Conservation (phyloP, 2,113 vertebrate genomes). For the Boulengeromyrus knoepffleri region DNA sequence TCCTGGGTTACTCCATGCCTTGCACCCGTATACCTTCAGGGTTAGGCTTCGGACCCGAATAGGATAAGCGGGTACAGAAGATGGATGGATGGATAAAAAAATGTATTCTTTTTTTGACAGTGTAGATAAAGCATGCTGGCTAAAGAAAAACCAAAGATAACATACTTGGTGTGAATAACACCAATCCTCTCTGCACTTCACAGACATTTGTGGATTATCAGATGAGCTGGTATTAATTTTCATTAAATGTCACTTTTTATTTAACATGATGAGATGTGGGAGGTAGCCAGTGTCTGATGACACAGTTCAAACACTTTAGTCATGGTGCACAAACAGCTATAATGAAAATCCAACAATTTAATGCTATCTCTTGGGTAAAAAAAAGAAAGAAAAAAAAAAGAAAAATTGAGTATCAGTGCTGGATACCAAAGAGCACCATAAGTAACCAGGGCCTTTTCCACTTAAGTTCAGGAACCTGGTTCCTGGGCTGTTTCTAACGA, state of each 20-base stretch:
- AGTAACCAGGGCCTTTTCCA: background rate
- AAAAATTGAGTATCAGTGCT: background rate
- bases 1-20: too few relatives aligned
- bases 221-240: background rate
- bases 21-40: too few relatives aligned
- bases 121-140: background rate
- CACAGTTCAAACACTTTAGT: background rate
- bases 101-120: background rate
- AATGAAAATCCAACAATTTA: background rate
- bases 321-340: background rate
- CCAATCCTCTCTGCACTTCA: background rate
- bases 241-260: background rate
- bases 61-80: too few relatives aligned
- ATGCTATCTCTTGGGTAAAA: background rate
- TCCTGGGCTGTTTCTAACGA: background rate
- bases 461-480: background rate
- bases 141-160: background rate
- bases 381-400: background rate
- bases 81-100: too few relatives aligned
- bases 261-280: background rate
- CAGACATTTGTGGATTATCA: background rate
- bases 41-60: too few relatives aligned
- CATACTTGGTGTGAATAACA: background rate
- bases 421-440: background rate
- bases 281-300: background rate